Conservation (phyloP, 2,888 invertebrate genomes). For the Mesorhabditis spiculigera region DNA sequence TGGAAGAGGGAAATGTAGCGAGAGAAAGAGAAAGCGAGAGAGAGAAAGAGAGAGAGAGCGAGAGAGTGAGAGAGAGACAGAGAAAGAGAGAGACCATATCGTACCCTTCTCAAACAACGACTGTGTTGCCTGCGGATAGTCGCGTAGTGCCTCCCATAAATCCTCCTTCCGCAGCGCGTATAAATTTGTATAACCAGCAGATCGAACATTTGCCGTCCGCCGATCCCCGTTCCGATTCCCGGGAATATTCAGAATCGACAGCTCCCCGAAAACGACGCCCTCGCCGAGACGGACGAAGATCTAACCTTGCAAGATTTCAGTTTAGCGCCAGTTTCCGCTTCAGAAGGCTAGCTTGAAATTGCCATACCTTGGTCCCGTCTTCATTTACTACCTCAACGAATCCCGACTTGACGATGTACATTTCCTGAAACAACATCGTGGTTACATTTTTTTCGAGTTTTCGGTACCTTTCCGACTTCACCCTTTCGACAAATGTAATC, state of each 20-base stretch:
- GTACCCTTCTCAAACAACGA: constrained; percentile 76
- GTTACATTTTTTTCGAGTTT: constrained; percentile 11
- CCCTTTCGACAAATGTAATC: constrained; percentile 94
- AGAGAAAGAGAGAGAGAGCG: not conserved
- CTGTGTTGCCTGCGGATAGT: constrained; percentile 81
- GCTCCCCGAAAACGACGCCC: constrained; percentile 62
- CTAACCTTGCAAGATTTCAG: constrained; percentile 18
- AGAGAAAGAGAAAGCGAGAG: not conserved
- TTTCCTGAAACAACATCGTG: constrained; percentile 66
- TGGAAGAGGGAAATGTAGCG: constrained; percentile 12
- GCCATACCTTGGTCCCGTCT: constrained; percentile 38
- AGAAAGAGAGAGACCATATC: too few species aligned
- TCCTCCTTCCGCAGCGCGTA: constrained; percentile 56
- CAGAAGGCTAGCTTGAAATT: constrained; percentile 25
- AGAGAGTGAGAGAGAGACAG: not conserved
- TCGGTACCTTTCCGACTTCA: constrained; percentile 79
- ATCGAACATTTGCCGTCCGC: constrained; percentile 44
- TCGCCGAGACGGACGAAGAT: constrained; percentile 59
- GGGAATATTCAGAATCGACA: constrained; percentile 61
- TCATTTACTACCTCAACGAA: constrained; percentile 55
- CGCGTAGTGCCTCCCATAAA: constrained; percentile 52
- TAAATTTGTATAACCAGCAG: constrained; percentile 53
- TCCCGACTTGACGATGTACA: constrained; percentile 73
- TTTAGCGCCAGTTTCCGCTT: not conserved
- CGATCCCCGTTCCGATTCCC: constrained; percentile 59